Percentiles rank a stretch among this genome's conserved stretches.
phyloP scores from a whole-genome alignment of 30 jellyfish, hydroid and myxozoan genomes.

The Aurelia aurita complex sp. Pacific region DNA sequence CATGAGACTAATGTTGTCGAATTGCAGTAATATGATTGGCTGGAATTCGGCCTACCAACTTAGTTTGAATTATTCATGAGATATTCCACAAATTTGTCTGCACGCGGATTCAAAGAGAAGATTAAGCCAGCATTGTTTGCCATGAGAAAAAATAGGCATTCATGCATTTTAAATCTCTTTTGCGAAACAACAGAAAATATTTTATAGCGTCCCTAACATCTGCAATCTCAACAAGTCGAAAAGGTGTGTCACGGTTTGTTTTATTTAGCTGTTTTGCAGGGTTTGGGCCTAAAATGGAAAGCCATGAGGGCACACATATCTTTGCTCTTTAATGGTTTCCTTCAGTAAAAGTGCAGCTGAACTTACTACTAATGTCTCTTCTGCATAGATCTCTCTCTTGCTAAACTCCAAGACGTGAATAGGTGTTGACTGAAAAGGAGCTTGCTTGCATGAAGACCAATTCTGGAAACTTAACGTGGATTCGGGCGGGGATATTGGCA shows the following conservation, averaged over 20 bases:
- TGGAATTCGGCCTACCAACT: background rate
- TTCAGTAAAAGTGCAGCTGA: too few species aligned
- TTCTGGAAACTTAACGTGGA: too few species aligned
- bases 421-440: too few species aligned
- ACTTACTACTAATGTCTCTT: too few species aligned
- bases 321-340: too few species aligned
- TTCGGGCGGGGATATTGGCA: too few species aligned
- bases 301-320: too few species aligned
- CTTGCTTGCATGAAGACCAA: too few species aligned
- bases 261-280: too few species aligned
- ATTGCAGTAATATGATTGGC: conserved; percentile 20
- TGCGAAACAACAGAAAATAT: conserved; percentile 12
- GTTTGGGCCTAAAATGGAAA: too few species aligned
- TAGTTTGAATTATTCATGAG: conserved; percentile 22
- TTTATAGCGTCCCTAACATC: conserved; percentile 24
- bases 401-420: too few species aligned
- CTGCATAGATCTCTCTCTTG: too few species aligned
- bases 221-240: background rate
- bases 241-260: conserved; percentile 18
- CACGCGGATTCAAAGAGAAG: background rate
- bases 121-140: conserved; percentile 21
- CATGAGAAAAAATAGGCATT: conserved; percentile 10
- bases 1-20: conserved; percentile 50
- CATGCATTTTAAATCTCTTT: conserved; percentile 26
- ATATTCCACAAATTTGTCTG: conserved; percentile 12